phyloP scores from a whole-genome alignment of 2,113 vertebrate species.

The Alouatta palliata region DNA sequence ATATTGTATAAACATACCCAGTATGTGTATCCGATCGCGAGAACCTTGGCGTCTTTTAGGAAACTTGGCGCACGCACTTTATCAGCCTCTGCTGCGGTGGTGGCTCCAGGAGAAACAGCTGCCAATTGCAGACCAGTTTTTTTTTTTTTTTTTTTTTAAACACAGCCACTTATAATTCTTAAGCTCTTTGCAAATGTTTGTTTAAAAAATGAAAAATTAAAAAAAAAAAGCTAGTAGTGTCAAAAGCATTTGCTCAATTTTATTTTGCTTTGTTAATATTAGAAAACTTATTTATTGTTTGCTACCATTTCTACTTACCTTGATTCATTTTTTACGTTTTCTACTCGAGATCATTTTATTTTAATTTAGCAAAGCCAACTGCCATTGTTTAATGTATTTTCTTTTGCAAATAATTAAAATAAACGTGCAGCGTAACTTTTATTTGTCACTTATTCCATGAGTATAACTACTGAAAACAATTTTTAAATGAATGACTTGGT shows the following conservation, averaged over 20 bases:
- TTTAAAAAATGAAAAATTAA: constrained; percentile 63
- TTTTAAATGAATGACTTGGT: constrained; percentile 25
- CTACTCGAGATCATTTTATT: constrained; percentile 86
- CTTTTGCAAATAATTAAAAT: constrained; percentile 81
- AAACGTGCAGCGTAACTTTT: constrained; percentile 67
- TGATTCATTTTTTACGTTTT: constrained; percentile 84
- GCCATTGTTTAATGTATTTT: constrained; percentile 89
- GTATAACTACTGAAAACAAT: not conserved
- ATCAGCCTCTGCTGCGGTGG: constrained; percentile 79
- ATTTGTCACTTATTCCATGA: not conserved
- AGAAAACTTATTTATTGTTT: constrained; percentile 93
- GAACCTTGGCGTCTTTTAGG: constrained; percentile 60
- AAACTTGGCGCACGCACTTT: constrained; percentile 92
- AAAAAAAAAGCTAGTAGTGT: constrained; percentile 79
- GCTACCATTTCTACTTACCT: constrained; percentile 84
- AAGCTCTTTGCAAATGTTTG: constrained; percentile 70
- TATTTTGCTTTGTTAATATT: constrained; percentile 85
- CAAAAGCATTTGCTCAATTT: constrained; percentile 83
- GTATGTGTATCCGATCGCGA: not conserved
- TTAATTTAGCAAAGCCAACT: constrained; percentile 87
- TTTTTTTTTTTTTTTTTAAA: constrained; percentile 69
- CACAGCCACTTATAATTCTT: constrained; percentile 85
- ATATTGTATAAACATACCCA: not conserved
- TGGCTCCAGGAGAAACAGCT: constrained; percentile 80
- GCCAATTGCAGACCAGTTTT: constrained; percentile 90